phyloP scores from a whole-genome alignment of 2,888 invertebrate species.

The Ecliptopera silaceata region DNA sequence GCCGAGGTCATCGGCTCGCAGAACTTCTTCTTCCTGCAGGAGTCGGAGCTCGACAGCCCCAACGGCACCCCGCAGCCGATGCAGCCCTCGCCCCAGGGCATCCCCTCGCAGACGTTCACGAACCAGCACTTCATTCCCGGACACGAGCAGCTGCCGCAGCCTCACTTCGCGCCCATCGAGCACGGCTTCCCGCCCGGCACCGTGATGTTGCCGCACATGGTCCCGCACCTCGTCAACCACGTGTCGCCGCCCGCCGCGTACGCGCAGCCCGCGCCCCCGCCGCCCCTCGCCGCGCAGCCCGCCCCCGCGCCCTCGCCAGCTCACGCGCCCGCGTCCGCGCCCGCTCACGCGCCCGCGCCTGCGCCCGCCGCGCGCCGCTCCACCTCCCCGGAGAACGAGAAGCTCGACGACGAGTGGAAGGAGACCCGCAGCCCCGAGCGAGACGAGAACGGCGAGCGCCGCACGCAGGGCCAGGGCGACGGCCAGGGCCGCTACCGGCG shows the following conservation, averaged over 20 bases:
- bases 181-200: conserved; percentile 75
- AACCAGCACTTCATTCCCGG: conserved; percentile 89
- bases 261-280: conserved; percentile 76
- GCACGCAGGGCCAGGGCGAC: conserved; percentile 71
- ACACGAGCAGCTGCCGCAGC: conserved; percentile 82
- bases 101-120: conserved; percentile 93
- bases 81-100: conserved; percentile 76
- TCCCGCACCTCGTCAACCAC: conserved; percentile 26
- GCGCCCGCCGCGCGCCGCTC: conserved; percentile 27
- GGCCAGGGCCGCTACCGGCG: conserved; percentile 66
- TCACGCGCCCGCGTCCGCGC: conserved; percentile 30
- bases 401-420: conserved; percentile 60
- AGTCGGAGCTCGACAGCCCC: conserved; percentile 93
- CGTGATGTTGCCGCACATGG: conserved; percentile 55
- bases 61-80: conserved; percentile 80
- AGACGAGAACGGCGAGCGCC: conserved; percentile 61
- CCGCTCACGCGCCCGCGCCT: conserved; percentile 39
- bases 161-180: conserved; percentile 71
- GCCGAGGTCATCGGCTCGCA: conserved; percentile 90
- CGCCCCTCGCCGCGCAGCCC: conserved; percentile 51
- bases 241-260: conserved; percentile 60
- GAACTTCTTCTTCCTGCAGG: conserved; percentile 93
- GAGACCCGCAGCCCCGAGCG: conserved; percentile 66
- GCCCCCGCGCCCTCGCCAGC: conserved; percentile 44
- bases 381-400: conserved; percentile 50